These are phyloP conservation scores for Siniperca scherzeri DNA, from an alignment of 2,797 vertebrate genomes.

Conservation along the genomic window DNA sequence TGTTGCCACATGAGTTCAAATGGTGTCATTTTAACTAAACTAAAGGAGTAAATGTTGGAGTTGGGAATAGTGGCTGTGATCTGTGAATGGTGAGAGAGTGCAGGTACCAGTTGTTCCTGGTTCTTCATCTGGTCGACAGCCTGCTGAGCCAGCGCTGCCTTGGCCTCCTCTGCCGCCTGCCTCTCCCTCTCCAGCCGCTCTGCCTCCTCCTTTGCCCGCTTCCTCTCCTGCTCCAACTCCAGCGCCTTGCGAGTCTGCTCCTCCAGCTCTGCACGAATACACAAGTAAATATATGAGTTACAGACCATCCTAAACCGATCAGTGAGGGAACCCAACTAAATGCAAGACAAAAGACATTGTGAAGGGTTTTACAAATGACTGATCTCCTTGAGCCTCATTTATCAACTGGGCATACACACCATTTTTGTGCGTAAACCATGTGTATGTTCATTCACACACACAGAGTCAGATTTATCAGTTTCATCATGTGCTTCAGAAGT, in stretches of 20 bases:
- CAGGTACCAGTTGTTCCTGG: conserved; percentile 94
- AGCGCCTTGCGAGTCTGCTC: conserved; percentile 94
- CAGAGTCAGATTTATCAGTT: not conserved
- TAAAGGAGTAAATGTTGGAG: not conserved
- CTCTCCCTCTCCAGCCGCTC: conserved; percentile 93
- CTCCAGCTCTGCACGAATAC: conserved; percentile 89
- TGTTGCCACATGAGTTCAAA: not conserved
- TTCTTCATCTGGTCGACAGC: conserved; percentile 98
- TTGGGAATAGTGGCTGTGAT: too few relatives aligned
- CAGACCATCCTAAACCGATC: not conserved
- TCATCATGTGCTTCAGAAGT: not conserved
- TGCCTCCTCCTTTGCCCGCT: conserved; percentile 93
- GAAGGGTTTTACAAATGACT: not conserved
- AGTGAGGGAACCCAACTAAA: too few relatives aligned
- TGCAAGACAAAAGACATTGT: not conserved
- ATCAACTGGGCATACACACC: not conserved
- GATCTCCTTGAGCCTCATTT: not conserved
- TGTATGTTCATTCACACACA: not conserved
- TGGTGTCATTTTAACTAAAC: not conserved
- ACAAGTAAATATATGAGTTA: not conserved
- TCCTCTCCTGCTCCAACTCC: conserved; percentile 95
- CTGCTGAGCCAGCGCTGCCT: conserved; percentile 92
- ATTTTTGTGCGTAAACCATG: not conserved
- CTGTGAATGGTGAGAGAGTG: not conserved
- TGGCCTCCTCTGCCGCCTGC: conserved; percentile 92